A percentile compares a stretch with the other conserved stretches of the same genome.
Conservation (phyloP, 2,113 vertebrate species). For the Diadophis punctatus region DNA sequence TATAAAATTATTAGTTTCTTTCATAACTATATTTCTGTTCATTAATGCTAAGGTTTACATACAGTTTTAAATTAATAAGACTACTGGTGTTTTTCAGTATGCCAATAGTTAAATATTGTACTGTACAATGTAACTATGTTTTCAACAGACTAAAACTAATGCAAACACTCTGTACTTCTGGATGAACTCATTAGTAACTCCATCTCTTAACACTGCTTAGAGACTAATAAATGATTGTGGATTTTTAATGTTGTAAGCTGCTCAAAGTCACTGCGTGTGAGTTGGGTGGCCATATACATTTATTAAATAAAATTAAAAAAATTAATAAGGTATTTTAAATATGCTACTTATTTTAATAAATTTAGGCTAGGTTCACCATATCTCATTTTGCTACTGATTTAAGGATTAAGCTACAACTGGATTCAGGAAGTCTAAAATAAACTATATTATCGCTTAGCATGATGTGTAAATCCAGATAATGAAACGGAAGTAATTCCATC, state of each 20-base stretch:
- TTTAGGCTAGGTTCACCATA: background rate
- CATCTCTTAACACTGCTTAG: background rate
- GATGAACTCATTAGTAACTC: background rate
- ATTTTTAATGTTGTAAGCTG: background rate
- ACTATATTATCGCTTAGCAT: background rate
- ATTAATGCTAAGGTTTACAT: background rate
- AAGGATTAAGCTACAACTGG: background rate
- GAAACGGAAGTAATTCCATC: background rate
- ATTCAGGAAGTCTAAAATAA: background rate
- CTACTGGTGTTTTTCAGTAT: background rate
- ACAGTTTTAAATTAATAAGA: background rate
- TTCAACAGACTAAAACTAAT: background rate
- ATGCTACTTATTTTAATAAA: background rate
- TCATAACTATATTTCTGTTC: background rate
- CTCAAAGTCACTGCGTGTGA: background rate
- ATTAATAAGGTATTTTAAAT: background rate
- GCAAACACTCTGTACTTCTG: background rate
- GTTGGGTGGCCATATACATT: background rate
- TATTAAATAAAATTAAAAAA: background rate
- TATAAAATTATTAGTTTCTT: background rate
- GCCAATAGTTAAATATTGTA: background rate
- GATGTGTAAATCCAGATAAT: background rate
- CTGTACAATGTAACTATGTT: background rate
- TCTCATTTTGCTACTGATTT: background rate
- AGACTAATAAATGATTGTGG: background rate